phyloP scores from a whole-genome alignment of 92 coral and sea anemone species.

The Umimayanthus chanpuru region DNA sequence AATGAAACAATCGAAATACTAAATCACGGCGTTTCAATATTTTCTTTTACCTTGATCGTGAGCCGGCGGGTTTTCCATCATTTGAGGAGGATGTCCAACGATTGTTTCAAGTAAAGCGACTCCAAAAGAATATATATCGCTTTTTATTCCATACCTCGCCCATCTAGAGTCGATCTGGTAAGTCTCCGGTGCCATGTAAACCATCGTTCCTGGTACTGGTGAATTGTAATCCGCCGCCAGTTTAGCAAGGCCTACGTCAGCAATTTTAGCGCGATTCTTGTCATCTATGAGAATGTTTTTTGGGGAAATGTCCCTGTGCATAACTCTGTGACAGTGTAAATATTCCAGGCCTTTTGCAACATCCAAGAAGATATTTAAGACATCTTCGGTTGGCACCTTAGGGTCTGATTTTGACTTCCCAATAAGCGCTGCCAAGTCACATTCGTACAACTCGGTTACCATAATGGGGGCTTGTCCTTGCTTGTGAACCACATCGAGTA shows the following conservation, averaged over 20 bases:
- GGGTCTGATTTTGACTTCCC: slow-evolving; percentile 32
- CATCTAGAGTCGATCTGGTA: not conserved
- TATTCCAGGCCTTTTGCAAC: slow-evolving; percentile 58
- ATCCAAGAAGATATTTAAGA: slow-evolving; percentile 52
- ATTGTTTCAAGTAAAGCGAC: slow-evolving; percentile 56
- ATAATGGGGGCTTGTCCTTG: slow-evolving; percentile 51
- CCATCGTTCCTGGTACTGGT: slow-evolving; percentile 64
- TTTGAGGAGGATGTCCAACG: slow-evolving; percentile 33
- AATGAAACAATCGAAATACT: not conserved
- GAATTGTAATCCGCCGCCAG: slow-evolving; percentile 33
- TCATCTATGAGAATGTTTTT: slow-evolving; percentile 57
- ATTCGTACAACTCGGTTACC: slow-evolving; percentile 62
- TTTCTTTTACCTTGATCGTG: slow-evolving; percentile 50
- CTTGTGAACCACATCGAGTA: slow-evolving; percentile 37
- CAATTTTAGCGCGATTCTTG: slow-evolving; percentile 55
- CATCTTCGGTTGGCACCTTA: slow-evolving; percentile 49
- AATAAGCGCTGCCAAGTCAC: slow-evolving; percentile 50
- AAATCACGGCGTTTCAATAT: not conserved
- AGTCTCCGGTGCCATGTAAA: slow-evolving; percentile 71
- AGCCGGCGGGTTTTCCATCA: slow-evolving; percentile 53
- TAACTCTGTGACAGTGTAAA: slow-evolving; percentile 45
- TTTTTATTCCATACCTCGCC: slow-evolving; percentile 56
- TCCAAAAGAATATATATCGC: slow-evolving; percentile 67
- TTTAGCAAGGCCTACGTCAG: slow-evolving; percentile 67
- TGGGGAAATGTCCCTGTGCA: slow-evolving; percentile 67